These are phyloP conservation scores for Noctuana brunneofusca DNA, from an alignment of 2,888 invertebrate species.

Conservation along the genomic window DNA sequence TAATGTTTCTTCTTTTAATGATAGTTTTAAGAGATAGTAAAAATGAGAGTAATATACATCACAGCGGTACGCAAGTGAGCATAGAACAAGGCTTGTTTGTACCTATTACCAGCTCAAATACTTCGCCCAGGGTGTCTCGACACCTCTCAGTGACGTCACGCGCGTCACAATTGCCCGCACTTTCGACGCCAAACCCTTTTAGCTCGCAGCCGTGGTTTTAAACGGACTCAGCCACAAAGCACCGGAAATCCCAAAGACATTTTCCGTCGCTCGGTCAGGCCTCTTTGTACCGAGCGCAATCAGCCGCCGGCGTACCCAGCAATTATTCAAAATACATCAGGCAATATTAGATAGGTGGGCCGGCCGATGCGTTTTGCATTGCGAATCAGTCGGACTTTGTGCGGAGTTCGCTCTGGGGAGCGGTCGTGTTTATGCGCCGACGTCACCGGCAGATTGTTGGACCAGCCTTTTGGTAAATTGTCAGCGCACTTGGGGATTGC, in stretches of 20 bases:
- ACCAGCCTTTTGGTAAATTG: slow-evolving; percentile 68
- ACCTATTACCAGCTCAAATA: slow-evolving; percentile 8
- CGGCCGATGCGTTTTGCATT: slow-evolving; percentile 79
- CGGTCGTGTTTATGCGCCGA: slow-evolving; percentile 60
- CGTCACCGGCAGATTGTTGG: slow-evolving; percentile 66
- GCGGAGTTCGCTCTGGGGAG: slow-evolving; percentile 60
- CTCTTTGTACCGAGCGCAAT: slow-evolving; percentile 72
- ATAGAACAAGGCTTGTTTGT: not conserved
- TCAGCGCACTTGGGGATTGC: slow-evolving; percentile 58
- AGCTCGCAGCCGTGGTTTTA: slow-evolving; percentile 28
- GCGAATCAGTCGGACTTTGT: slow-evolving; percentile 78
- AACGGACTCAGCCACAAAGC: slow-evolving; percentile 42
- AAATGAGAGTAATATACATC: not conserved
- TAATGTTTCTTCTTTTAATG: slow-evolving; percentile 5
- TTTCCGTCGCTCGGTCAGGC: slow-evolving; percentile 57
- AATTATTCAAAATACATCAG: slow-evolving; percentile 82
- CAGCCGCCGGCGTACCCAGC: slow-evolving; percentile 66
- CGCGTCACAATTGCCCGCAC: slow-evolving; percentile 2
- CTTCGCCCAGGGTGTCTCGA: not conserved
- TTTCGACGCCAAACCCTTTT: slow-evolving; percentile 40
- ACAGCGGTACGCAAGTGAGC: too few species aligned
- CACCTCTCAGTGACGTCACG: slow-evolving; percentile 6
- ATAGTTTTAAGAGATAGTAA: not conserved
- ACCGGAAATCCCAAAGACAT: slow-evolving; percentile 68
- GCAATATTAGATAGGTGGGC: slow-evolving; percentile 79